Base-by-base conservation (phyloP, 1,140 invertebrate genomes). In the Drosophila burlai region DNA sequence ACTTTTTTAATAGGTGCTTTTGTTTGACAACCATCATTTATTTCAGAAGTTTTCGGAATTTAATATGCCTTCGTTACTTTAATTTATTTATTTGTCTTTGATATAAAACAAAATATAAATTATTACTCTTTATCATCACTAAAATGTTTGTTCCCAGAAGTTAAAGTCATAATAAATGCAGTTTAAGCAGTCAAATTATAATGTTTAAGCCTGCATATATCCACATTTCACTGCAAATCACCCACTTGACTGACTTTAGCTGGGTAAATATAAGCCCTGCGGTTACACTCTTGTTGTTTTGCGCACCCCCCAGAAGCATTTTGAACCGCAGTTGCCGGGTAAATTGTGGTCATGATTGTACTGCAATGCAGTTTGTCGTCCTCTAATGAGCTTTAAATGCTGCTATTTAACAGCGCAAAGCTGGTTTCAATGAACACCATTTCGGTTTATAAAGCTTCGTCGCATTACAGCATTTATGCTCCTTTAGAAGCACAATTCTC, bases 281-380 rank as follows among this genome's bases (percentile, higher is more conserved):
- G 52, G 38, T 78, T 78, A 57, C 29, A 62, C 46, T 36, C 75
- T 78, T 43, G 21, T 66, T 36, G 34, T 67, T 50, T 26, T 7
- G 21, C 24, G 16, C 3, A 8, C 24, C 43, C 43, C 13, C 16
- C 0, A 18, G 26, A 26, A 46, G 34, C 21, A 61, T 29, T 71
- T 71, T 52, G 9, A 50, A 24, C 18, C 2, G 11, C 69, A 11
- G 43, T 11, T 34, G 6, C 34, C 26, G 9, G 31, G 47, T 38
- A 60, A 76, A 67, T 77, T 59, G 47, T 77, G 47, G 38, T 38
- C 66, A 66, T 43, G 55, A 60, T 77, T 67, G 50, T 31, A 38
- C 31, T 26, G 63, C 42, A 66, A 24, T 74, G 54, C 69, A 72
- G 58, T 49, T 40, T 26, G 42, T 10, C 18, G 45, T 24, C 15